phyloP scores from a whole-genome alignment of 2,888 invertebrate species.

The Dryocosmus kuriphilus region DNA sequence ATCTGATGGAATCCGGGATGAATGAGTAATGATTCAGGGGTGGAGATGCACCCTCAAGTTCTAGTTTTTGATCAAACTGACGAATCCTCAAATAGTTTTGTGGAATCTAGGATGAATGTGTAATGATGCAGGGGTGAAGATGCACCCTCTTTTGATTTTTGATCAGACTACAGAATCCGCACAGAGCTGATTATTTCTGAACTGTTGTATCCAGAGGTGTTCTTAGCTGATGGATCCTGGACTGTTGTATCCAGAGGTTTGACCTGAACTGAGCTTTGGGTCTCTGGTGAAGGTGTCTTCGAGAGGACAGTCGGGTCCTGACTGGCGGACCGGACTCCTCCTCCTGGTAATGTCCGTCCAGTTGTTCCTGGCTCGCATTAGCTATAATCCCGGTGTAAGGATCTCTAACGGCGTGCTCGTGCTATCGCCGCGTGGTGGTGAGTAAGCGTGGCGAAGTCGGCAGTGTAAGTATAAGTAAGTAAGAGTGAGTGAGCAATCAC shows the following conservation, averaged over 20 bases:
- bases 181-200: not conserved
- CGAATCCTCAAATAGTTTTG: no score
- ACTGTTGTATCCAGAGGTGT: not conserved
- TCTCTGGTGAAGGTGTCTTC: constrained; percentile 49
- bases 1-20: not conserved
- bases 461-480: constrained; percentile 57
- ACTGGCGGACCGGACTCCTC: constrained; percentile 62
- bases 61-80: no score
- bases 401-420: constrained; percentile 44
- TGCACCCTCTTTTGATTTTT: no score
- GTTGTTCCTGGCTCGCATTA: constrained; percentile 56
- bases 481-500: constrained; percentile 67
- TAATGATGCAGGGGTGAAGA: no score
- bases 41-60: no score
- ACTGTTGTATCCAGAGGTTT: not conserved
- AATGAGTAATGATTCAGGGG: no score
- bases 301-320: constrained; percentile 71
- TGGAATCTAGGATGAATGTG: no score
- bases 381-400: constrained; percentile 46
- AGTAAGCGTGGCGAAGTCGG: constrained; percentile 60
- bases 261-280: constrained; percentile 38
- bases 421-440: constrained; percentile 57
- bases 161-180: not conserved
- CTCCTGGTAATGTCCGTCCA: constrained; percentile 59
- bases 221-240: not conserved